Conservation (phyloP, 2,113 vertebrate genomes). For the Merops nubicus region DNA sequence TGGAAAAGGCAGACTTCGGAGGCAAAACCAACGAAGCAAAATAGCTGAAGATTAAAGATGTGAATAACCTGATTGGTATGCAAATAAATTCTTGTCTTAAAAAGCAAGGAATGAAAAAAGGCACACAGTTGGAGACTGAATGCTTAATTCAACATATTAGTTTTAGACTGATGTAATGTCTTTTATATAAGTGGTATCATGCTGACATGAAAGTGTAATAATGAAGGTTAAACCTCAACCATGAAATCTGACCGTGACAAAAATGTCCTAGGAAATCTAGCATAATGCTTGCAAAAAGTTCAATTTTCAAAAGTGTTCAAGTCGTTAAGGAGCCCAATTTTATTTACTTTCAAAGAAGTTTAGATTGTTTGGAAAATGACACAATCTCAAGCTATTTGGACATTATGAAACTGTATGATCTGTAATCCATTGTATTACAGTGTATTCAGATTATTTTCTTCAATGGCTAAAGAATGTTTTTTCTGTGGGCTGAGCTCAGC, state of each 20-base stretch:
- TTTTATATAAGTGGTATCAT: neutral
- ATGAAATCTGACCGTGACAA: neutral
- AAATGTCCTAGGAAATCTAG: neutral
- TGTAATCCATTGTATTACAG: neutral
- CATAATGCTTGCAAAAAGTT: neutral
- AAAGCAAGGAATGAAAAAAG: neutral
- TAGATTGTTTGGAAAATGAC: neutral
- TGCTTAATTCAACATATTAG: conserved; percentile 5
- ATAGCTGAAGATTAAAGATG: neutral
- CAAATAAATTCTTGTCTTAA: neutral
- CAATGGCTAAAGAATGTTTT: neutral
- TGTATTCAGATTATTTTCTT: neutral
- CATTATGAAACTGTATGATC: neutral
- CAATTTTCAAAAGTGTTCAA: neutral
- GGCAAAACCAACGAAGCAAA: neutral
- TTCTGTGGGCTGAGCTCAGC: neutral
- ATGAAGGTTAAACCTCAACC: neutral
- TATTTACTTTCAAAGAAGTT: neutral
- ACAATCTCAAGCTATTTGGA: neutral
- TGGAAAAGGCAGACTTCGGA: neutral
- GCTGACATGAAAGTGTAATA: neutral
- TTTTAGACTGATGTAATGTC: neutral
- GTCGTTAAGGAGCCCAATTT: neutral
- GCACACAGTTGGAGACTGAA: neutral
- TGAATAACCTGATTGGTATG: neutral